Evolutionary conservation across 2,888 invertebrate species (phyloP).

Genomic region (Polylopha cassiicola): DNA sequence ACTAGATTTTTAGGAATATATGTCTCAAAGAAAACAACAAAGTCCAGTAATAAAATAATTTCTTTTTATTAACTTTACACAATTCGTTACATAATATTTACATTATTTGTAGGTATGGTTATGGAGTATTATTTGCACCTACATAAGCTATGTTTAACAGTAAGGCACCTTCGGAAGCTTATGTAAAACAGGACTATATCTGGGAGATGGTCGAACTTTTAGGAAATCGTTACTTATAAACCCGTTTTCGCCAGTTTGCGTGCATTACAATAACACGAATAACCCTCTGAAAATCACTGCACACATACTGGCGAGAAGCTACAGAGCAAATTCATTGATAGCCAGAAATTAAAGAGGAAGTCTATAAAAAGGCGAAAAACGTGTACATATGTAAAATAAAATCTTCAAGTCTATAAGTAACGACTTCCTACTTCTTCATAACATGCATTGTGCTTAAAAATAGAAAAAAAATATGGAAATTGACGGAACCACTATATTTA

Average conservation of each 20-base stretch:
- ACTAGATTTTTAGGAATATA: too few relatives aligned
- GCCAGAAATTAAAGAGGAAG: too few relatives aligned
- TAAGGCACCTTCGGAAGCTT: constrained; percentile 71
- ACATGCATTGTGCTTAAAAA: constrained; percentile 6
- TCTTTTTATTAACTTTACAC: constrained; percentile 69
- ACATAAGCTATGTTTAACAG: constrained; percentile 39
- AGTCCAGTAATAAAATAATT: constrained; percentile 71
- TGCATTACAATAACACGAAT: too few relatives aligned
- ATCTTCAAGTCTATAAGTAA: too few relatives aligned
- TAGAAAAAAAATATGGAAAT: constrained; percentile 6
- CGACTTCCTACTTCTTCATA: too few relatives aligned
- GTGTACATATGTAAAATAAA: too few relatives aligned
- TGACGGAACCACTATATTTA: constrained; percentile 8
- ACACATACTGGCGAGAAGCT: too few relatives aligned
- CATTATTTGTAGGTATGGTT: constrained; percentile 59
- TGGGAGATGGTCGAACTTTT: constrained; percentile 36
- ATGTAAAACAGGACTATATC: constrained; percentile 37
- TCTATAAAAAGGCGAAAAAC: too few relatives aligned
- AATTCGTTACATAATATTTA: constrained; percentile 56
- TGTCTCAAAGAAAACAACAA: constrained; percentile 40
- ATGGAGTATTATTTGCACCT: constrained; percentile 71
- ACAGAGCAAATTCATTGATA: too few relatives aligned
- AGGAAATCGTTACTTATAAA: too few relatives aligned
- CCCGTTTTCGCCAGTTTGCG: too few relatives aligned
- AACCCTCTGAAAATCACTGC: too few relatives aligned